Percentiles rank a stretch among this genome's conserved stretches.
These are phyloP conservation scores for Orycteropus afer DNA, from an alignment of 2,113 vertebrate genomes.

Conservation along the genomic window DNA sequence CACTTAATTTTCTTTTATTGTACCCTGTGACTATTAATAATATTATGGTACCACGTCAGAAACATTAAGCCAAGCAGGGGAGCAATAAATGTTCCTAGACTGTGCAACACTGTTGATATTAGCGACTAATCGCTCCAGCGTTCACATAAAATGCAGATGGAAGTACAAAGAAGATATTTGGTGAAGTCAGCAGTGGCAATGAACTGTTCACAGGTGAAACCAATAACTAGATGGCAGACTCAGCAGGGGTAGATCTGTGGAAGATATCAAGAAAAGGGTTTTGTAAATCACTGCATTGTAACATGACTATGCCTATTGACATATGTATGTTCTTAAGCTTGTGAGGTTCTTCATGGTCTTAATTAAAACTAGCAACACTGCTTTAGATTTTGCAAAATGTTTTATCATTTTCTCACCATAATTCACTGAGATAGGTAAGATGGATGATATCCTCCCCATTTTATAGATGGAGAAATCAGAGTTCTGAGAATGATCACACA, in stretches of 20 bases:
- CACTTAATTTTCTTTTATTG: slow-evolving; percentile 89
- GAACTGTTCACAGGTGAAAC: slow-evolving; percentile 86
- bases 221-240: slow-evolving; percentile 76
- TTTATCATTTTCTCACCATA: not conserved
- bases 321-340: not conserved
- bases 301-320: slow-evolving; percentile 37
- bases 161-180: slow-evolving; percentile 84
- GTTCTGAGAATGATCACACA: not conserved
- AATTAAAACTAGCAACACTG: not conserved
- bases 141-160: slow-evolving; percentile 88
- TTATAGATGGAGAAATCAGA: not conserved
- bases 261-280: slow-evolving; percentile 72
- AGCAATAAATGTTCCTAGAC: slow-evolving; percentile 85
- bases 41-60: slow-evolving; percentile 85
- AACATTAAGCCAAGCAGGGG: slow-evolving; percentile 89
- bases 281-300: slow-evolving; percentile 68
- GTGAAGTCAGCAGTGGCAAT: slow-evolving; percentile 84
- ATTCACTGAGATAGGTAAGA: not conserved
- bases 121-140: slow-evolving; percentile 87
- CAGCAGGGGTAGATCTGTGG: slow-evolving; percentile 75
- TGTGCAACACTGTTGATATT: slow-evolving; percentile 85
- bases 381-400: not conserved
- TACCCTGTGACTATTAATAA: slow-evolving; percentile 88
- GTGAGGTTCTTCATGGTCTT: not conserved
- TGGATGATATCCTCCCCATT: not conserved